These are phyloP conservation scores for Hydropotes inermis DNA, from an alignment of 2,113 vertebrate genomes.

Conservation along the genomic window DNA sequence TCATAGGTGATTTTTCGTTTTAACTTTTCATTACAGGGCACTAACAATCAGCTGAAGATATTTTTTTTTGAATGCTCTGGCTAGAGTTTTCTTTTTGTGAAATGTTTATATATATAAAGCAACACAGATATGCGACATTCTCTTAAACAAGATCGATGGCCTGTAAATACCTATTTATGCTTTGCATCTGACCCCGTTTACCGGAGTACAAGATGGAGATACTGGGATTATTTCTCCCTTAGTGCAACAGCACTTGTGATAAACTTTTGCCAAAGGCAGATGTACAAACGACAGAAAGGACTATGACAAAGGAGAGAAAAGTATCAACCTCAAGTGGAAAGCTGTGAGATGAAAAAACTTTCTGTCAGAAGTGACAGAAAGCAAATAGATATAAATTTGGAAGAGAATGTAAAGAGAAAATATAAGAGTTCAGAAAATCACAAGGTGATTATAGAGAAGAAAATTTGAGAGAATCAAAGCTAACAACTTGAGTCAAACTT, in stretches of 20 bases:
- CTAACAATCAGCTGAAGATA: neutral
- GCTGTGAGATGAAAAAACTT: neutral
- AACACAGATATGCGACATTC: neutral
- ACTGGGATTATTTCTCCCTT: neutral
- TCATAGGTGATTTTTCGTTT: neutral
- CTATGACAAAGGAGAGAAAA: neutral
- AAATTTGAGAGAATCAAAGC: neutral
- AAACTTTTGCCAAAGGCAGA: conserved; percentile 10
- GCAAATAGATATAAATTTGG: neutral
- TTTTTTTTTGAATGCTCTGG: neutral
- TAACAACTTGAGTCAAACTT: conserved; percentile 8
- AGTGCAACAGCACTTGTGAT: neutral
- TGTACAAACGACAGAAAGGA: neutral
- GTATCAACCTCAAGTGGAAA: neutral
- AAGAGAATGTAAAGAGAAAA: neutral
- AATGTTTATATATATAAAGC: neutral
- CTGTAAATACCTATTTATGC: neutral
- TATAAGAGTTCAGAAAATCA: neutral
- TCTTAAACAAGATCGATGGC: neutral
- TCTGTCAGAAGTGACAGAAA: neutral
- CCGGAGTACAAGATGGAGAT: neutral
- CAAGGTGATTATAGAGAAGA: neutral
- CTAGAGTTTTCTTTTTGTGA: neutral
- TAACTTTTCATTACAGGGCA: neutral
- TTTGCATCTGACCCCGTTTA: neutral